Percentiles rank a stretch among this genome's conserved stretches.
phyloP scores from a whole-genome alignment of 2,797 vertebrate genomes.

The Tympanoctomys barrerae region DNA sequence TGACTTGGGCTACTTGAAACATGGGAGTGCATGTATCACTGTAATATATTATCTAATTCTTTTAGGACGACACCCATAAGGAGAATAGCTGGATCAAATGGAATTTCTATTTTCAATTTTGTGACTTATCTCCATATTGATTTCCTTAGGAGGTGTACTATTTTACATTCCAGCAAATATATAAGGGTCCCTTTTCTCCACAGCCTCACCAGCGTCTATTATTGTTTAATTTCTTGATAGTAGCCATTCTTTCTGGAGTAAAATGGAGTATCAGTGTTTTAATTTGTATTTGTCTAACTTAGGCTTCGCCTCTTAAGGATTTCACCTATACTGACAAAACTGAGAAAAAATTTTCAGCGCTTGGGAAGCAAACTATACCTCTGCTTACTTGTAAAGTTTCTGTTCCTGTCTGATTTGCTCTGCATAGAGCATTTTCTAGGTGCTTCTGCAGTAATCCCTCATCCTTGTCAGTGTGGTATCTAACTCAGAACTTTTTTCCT shows the following conservation, averaged over 20 bases:
- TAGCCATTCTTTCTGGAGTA: not conserved
- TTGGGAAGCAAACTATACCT: not conserved
- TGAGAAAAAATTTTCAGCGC: not conserved
- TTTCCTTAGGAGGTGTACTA: not conserved
- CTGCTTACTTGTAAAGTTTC: not conserved
- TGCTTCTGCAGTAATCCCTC: not conserved
- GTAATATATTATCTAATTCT: not conserved
- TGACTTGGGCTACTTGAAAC: not conserved
- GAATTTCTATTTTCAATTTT: not conserved
- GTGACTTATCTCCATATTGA: not conserved
- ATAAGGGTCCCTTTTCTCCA: not conserved
- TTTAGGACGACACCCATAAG: not conserved
- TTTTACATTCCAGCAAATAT: not conserved
- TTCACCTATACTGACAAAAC: not conserved
- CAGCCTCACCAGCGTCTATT: not conserved
- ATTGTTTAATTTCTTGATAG: not conserved
- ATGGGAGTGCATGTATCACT: not conserved
- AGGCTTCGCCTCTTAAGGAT: not conserved
- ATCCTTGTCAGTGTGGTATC: not conserved
- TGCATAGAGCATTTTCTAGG: not conserved
- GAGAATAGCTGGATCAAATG: not conserved
- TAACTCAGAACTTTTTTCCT: not conserved
- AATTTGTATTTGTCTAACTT: not conserved
- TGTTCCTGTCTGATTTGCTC: slow-evolving; percentile 1
- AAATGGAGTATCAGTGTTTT: not conserved